Conservation (phyloP, 1,140 invertebrate genomes). For the Bombus soroeensis region DNA sequence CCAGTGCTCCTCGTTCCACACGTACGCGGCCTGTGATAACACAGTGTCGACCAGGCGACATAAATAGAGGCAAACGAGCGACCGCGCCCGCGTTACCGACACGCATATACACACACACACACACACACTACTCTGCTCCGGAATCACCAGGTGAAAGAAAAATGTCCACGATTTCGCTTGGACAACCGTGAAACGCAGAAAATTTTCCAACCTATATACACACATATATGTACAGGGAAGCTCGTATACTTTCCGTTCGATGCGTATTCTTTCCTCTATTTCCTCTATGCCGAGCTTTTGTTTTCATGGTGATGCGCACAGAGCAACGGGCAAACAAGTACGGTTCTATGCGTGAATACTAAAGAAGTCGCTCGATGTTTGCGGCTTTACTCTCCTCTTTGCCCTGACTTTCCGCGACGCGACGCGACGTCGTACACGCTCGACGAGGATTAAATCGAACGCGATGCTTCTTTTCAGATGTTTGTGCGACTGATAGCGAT, state of each 20-base stretch:
- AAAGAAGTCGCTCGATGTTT: neutral
- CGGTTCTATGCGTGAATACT: neutral
- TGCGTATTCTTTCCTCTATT: conserved; percentile 1
- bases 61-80: conserved; percentile 52
- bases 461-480: conserved; percentile 5
- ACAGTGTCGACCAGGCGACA: conserved; percentile 39
- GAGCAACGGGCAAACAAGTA: neutral
- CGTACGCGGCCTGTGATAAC: conserved; percentile 34
- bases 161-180: conserved; percentile 42
- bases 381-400: neutral
- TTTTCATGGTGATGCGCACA: neutral
- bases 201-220: conserved; percentile 1
- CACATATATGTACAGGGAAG: neutral
- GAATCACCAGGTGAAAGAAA: conserved; percentile 45
- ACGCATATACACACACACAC: neutral
- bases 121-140: neutral
- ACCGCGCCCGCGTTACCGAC: neutral
- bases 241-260: neutral
- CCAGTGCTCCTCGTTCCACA: neutral
- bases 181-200: neutral
- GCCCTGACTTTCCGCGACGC: too few species aligned
- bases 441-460: conserved; percentile 51
- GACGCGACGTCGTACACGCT: neutral
- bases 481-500: neutral
- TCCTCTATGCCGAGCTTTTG: neutral